Base-by-base conservation (phyloP, 2,797 vertebrate genomes). In the Rhynchonycteris naso region DNA sequence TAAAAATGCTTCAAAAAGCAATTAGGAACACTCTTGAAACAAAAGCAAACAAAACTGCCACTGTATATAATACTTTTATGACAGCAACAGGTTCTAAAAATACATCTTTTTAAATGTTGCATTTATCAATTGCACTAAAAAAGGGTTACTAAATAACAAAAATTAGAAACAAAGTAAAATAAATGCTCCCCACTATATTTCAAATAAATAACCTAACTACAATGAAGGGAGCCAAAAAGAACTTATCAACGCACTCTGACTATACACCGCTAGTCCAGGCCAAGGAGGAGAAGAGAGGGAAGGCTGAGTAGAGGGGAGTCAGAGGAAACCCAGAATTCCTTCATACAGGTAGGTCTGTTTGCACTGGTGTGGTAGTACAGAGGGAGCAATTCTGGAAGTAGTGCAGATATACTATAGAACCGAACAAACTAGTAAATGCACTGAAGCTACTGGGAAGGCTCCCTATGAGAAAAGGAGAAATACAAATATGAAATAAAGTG, bases 11-110 rank as follows among this genome's bases (percentile, higher is more conserved):
- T 26, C 33, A 56, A 58, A 8, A 59, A 68, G 59, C 21, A 83
- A 79, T 30, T 81, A 69, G 14, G 19, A 91, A 65, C 8, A 66
- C 28, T 91, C 75, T 72, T 38, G 16, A 78, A 82, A 81, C 24
- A 85, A 86, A 75, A 63, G 33, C 61, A 93, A 88, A 84, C 18
- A 72, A 79, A 58, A 61, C 68, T 75, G 66, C 59, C 74, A 56
- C 30, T 72, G 10, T 52, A 38, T 81, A 5, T 50, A 81, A 61
- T 78, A 83, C 21, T 54, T 75, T 69, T 47, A 83, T 47, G 7
- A 68, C 6, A 59, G 43, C 18, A 52, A 22, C 4, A 56, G 2
- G 33, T 69, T 6, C 47, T 30, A 89, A 81, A 94, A 91, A 79
- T 47, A 52, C 18, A 75, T 30, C 30, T 21, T 75, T 66, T 80